Conservation (phyloP, 2,113 vertebrate species). For the Acanthochromis polyacanthus region DNA sequence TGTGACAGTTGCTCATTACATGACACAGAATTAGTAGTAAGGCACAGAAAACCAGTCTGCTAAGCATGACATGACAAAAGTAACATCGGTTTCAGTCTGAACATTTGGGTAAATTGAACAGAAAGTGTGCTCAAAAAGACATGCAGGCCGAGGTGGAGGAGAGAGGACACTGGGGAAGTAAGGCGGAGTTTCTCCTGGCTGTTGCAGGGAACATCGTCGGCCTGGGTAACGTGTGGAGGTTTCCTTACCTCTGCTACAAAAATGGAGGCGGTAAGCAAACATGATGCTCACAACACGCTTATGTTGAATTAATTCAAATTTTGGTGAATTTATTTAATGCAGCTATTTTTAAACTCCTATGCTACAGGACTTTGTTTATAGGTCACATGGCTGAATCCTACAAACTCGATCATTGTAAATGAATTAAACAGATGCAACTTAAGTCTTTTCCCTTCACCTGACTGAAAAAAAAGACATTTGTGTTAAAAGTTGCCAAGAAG, state of each 20-base stretch:
- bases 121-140: neutral
- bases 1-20: conserved; percentile 43
- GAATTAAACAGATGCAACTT: too few relatives aligned
- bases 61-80: neutral
- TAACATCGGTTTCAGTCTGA: neutral
- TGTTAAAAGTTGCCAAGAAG: too few relatives aligned
- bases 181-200: conserved; percentile 81
- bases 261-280: conserved; percentile 83
- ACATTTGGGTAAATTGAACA: conserved; percentile 20
- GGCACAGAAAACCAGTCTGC: neutral
- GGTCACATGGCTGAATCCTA: too few relatives aligned
- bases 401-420: too few relatives aligned
- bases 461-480: too few relatives aligned
- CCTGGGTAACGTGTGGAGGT: conserved; percentile 86
- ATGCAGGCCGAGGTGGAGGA: conserved; percentile 54
- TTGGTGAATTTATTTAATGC: neutral
- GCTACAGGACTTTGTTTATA: too few relatives aligned
- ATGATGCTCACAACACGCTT: neutral
- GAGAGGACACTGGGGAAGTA: conserved; percentile 82
- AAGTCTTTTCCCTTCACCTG: too few relatives aligned
- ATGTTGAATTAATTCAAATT: neutral
- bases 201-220: conserved; percentile 82
- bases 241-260: conserved; percentile 86
- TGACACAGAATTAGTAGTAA: neutral
- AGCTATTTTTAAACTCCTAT: neutral